Evolutionary conservation across 2,113 vertebrate species (phyloP).

Genomic region (Oenanthe melanoleuca): DNA sequence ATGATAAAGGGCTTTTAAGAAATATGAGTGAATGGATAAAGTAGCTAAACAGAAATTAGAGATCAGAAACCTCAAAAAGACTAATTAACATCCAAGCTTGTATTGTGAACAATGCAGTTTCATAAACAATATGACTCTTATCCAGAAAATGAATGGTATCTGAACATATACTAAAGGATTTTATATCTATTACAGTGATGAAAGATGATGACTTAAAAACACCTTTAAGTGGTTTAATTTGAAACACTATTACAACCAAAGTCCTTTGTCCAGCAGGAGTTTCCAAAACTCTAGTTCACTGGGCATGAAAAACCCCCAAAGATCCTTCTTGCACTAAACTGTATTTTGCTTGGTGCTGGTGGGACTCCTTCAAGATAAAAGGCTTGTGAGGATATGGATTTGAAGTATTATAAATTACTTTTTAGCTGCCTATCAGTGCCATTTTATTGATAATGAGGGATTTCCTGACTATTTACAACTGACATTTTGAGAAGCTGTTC

Average conservation of each 20-base stretch:
- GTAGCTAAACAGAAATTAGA: not conserved
- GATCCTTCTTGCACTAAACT: not conserved
- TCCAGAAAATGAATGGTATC: not conserved
- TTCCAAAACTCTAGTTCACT: not conserved
- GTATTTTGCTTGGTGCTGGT: not conserved
- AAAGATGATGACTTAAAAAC: not conserved
- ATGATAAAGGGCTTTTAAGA: not conserved
- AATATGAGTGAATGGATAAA: not conserved
- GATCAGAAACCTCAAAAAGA: not conserved
- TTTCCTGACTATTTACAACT: slow-evolving; percentile 39
- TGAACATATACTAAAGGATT: not conserved
- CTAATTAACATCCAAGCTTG: not conserved
- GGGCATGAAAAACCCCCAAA: not conserved
- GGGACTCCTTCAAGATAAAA: not conserved
- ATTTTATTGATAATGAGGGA: slow-evolving; percentile 41
- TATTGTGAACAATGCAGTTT: not conserved
- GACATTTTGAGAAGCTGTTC: slow-evolving; percentile 37
- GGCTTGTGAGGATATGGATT: not conserved
- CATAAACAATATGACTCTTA: not conserved
- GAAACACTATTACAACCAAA: not conserved
- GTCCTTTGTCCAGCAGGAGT: not conserved
- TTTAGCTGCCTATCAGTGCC: not conserved
- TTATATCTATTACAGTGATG: not conserved
- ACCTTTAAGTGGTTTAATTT: not conserved
- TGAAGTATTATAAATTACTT: slow-evolving; percentile 20